A percentile compares a stretch with the other conserved stretches of the same genome.
These are phyloP conservation scores for Thunnus albacares DNA, from an alignment of 2,797 vertebrate genomes.

Conservation along the genomic window DNA sequence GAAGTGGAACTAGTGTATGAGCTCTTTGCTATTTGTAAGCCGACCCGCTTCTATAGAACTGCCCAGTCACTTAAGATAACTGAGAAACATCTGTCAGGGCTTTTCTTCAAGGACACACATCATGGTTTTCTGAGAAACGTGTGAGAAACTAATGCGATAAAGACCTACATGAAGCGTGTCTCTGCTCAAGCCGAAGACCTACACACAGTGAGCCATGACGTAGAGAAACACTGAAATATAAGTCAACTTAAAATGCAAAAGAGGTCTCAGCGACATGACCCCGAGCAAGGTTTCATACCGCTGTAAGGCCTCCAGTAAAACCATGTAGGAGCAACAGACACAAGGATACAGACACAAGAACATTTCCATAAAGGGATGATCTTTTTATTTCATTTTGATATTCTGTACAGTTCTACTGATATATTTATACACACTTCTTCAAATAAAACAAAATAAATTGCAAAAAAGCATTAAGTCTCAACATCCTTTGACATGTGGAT, in stretches of 20 bases:
- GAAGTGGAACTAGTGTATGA: not conserved
- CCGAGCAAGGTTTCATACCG: not conserved
- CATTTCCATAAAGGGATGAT: slow-evolving; percentile 71
- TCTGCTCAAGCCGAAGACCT: not conserved
- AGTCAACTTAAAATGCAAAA: slow-evolving; percentile 7
- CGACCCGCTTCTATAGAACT: too few relatives aligned
- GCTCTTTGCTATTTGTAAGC: not conserved
- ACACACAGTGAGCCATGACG: not conserved
- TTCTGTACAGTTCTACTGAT: slow-evolving; percentile 85
- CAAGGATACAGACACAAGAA: slow-evolving; percentile 20
- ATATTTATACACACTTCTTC: slow-evolving; percentile 79
- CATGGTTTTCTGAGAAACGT: not conserved
- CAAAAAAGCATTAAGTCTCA: slow-evolving; percentile 76
- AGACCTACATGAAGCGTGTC: not conserved
- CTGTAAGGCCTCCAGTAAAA: slow-evolving; percentile 3
- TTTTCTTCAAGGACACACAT: not conserved
- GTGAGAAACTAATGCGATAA: not conserved
- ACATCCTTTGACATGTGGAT: slow-evolving; percentile 71
- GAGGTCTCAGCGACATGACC: not conserved
- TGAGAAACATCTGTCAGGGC: not conserved
- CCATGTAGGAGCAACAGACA: not conserved
- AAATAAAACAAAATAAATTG: slow-evolving; percentile 77
- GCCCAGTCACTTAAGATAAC: not conserved
- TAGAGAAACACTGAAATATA: not conserved
- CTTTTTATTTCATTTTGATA: slow-evolving; percentile 82